A percentile compares a stretch with the other conserved stretches of the same genome.
These are phyloP conservation scores for Dilophus febrilis DNA, from an alignment of 2,888 invertebrate species.

Conservation along the genomic window DNA sequence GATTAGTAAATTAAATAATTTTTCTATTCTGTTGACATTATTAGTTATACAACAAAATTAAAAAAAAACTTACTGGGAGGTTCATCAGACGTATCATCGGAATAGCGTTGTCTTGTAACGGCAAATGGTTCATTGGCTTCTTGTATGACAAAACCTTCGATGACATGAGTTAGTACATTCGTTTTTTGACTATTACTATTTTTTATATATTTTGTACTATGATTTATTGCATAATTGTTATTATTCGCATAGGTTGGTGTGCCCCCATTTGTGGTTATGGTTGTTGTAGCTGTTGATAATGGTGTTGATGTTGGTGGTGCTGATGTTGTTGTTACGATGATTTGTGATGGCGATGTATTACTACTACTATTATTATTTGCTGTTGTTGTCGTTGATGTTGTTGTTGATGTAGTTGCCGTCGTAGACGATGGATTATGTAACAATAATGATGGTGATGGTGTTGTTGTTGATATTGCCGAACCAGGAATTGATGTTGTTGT, in stretches of 20 bases:
- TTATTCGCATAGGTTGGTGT: no score
- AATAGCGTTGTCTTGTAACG: slow-evolving; percentile 43
- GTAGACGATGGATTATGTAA: slow-evolving; percentile 12
- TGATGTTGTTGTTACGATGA: slow-evolving; percentile 7
- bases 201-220: no score
- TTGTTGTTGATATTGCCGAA: slow-evolving; percentile 10
- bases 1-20: no score
- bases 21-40: neutral
- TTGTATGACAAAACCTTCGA: slow-evolving; percentile 92
- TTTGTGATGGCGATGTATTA: slow-evolving; percentile 5
- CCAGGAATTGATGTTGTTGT: slow-evolving; percentile 22
- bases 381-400: slow-evolving; percentile 26
- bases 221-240: no score
- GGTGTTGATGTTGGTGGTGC: no score
- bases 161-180: slow-evolving; percentile 87
- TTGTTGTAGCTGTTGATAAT: slow-evolving; percentile 7
- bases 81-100: slow-evolving; percentile 46
- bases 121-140: slow-evolving; percentile 86
- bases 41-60: slow-evolving; percentile 5
- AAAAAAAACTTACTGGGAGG: slow-evolving; percentile 49
- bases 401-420: slow-evolving; percentile 28
- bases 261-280: slow-evolving; percentile 3
- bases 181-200: slow-evolving; percentile 88
- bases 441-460: slow-evolving; percentile 1
- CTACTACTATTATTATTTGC: slow-evolving; percentile 14